These are phyloP conservation scores for Trissoscelio sp. DNA, from an alignment of 2,888 invertebrate genomes.

Conservation along the genomic window DNA sequence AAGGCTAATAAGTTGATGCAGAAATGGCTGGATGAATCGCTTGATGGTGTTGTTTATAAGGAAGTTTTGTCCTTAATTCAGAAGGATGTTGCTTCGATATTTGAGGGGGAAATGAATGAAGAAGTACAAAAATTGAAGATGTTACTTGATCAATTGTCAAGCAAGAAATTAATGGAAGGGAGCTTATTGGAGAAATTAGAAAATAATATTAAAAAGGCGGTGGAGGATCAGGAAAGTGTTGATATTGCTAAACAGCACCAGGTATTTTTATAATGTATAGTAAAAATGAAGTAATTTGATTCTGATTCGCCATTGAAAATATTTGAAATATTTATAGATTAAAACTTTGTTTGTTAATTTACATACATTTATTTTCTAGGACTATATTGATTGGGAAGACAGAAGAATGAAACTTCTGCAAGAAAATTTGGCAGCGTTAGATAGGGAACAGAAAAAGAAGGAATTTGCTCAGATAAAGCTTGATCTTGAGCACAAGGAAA, in stretches of 20 bases:
- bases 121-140: conserved; percentile 78
- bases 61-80: conserved; percentile 82
- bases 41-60: conserved; percentile 80
- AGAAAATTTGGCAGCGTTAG: conserved; percentile 85
- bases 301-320: no score
- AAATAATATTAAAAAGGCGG: conserved; percentile 85
- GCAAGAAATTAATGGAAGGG: conserved; percentile 73
- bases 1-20: conserved; percentile 81
- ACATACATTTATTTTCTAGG: conserved; percentile 80
- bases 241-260: conserved; percentile 86
- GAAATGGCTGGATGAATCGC: conserved; percentile 73
- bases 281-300: no score
- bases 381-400: conserved; percentile 86
- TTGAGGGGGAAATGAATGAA: conserved; percentile 77
- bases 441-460: conserved; percentile 83
- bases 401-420: conserved; percentile 85
- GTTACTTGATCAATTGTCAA: conserved; percentile 70
- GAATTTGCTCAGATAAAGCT: conserved; percentile 86
- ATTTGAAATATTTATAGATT: no score
- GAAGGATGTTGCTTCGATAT: conserved; percentile 77
- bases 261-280: conserved; percentile 80
- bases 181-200: conserved; percentile 84
- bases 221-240: conserved; percentile 85
- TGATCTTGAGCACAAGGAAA: conserved; percentile 86
- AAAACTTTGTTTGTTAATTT: no score